phyloP scores from a whole-genome alignment of 2,888 invertebrate genomes.

The Ellobium chinense region DNA sequence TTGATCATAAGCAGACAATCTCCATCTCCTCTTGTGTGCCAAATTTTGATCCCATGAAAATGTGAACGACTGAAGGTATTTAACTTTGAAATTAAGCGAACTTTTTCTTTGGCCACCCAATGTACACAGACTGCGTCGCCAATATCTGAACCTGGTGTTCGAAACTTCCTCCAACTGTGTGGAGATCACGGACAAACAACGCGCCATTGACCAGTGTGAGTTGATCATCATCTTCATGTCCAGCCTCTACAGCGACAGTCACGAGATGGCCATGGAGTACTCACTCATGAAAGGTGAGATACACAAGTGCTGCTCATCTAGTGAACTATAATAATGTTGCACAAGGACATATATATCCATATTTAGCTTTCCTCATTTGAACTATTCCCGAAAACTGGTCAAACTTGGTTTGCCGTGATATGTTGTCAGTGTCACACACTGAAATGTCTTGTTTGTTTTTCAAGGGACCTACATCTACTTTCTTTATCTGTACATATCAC shows the following conservation, averaged over 20 bases:
- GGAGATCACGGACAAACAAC: slow-evolving; percentile 42
- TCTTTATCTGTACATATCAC: neutral
- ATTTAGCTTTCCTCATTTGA: neutral
- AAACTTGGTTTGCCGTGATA: neutral
- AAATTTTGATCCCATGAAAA: no score
- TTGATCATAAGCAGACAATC: no score
- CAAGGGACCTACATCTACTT: neutral
- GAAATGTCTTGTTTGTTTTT: no score
- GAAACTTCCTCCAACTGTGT: slow-evolving; percentile 44
- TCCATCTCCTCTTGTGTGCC: no score
- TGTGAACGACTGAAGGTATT: no score
- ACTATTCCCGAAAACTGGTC: neutral
- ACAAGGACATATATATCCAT: no score
- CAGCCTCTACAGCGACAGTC: slow-evolving; percentile 43
- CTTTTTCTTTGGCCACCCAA: no score
- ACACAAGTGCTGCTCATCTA: no score
- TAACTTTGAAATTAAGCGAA: no score
- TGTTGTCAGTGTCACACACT: no score
- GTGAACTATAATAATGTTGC: no score
- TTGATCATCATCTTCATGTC: slow-evolving; percentile 47
- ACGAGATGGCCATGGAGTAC: slow-evolving; percentile 50
- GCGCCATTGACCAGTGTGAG: slow-evolving; percentile 28
- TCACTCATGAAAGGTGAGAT: slow-evolving; percentile 29
- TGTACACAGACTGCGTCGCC: slow-evolving; percentile 26
- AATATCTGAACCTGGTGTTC: slow-evolving; percentile 26